Evolutionary conservation across 2,888 invertebrate genomes (phyloP).

Genomic region (Pachliopta kotzebuea): DNA sequence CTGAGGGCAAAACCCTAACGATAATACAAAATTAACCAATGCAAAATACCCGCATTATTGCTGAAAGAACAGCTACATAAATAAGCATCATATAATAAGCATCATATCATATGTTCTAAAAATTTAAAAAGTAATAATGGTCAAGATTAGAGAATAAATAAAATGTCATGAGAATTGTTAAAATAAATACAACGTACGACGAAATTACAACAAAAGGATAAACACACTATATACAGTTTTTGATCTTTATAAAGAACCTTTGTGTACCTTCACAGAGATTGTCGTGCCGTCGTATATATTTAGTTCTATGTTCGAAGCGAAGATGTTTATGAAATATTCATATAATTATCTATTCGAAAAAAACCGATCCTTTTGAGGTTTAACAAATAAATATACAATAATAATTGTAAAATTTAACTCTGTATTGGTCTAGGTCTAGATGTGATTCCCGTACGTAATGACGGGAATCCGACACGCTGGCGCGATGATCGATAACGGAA

Average conservation of each 20-base stretch:
- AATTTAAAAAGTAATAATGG: too few relatives aligned
- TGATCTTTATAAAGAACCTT: too few relatives aligned
- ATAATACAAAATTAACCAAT: constrained; percentile 45
- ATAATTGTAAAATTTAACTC: neutral
- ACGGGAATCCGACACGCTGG: constrained; percentile 66
- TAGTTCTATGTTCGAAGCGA: neutral
- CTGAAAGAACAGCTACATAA: constrained; percentile 13
- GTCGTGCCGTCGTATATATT: too few relatives aligned
- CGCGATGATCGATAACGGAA: constrained; percentile 72
- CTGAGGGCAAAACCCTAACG: constrained; percentile 63
- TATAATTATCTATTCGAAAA: neutral
- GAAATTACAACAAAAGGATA: too few relatives aligned
- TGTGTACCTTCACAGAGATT: too few relatives aligned
- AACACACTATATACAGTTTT: too few relatives aligned
- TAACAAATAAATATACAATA: constrained; percentile 1
- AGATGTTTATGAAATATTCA: neutral
- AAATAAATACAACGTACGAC: too few relatives aligned
- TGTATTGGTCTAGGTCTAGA: constrained; percentile 30
- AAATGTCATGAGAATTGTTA: too few relatives aligned
- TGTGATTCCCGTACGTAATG: constrained; percentile 56
- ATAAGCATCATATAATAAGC: too few relatives aligned
- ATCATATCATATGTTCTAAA: too few relatives aligned
- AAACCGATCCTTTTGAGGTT: neutral
- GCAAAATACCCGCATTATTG: constrained; percentile 28
- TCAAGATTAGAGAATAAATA: too few relatives aligned